These are phyloP conservation scores for Drosophila multiciliata DNA, from an alignment of 2,888 invertebrate species.

Conservation along the genomic window DNA sequence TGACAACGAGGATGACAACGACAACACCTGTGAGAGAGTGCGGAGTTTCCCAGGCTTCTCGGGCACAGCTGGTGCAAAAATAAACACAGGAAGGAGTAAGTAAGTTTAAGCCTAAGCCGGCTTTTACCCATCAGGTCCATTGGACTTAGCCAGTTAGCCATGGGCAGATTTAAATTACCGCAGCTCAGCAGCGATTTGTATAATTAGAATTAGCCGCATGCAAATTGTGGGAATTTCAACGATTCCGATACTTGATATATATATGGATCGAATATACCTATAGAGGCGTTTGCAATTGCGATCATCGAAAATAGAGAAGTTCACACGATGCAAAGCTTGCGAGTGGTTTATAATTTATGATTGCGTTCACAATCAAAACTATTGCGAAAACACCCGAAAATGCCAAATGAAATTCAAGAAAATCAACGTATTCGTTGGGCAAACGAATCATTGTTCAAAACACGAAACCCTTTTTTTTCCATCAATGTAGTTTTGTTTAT, in stretches of 20 bases:
- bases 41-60: slow-evolving; percentile 75
- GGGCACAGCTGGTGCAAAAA: slow-evolving; percentile 65
- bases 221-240: slow-evolving; percentile 71
- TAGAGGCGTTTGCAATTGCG: slow-evolving; percentile 33
- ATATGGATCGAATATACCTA: background rate
- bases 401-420: slow-evolving; percentile 60
- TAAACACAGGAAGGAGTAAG: slow-evolving; percentile 74
- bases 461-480: slow-evolving; percentile 37
- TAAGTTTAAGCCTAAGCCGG: slow-evolving; percentile 70
- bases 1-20: slow-evolving; percentile 46
- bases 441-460: slow-evolving; percentile 56
- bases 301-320: slow-evolving; percentile 1
- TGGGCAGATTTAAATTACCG: slow-evolving; percentile 77
- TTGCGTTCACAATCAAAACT: slow-evolving; percentile 57
- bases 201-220: slow-evolving; percentile 74
- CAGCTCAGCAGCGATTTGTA: slow-evolving; percentile 76
- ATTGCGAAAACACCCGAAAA: slow-evolving; percentile 62
- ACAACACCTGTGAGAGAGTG: slow-evolving; percentile 48
- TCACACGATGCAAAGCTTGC: slow-evolving; percentile 49
- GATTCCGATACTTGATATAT: background rate
- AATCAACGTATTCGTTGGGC: slow-evolving; percentile 64
- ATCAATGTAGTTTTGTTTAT: slow-evolving; percentile 43
- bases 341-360: slow-evolving; percentile 59
- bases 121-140: slow-evolving; percentile 57
- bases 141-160: slow-evolving; percentile 71